These are phyloP conservation scores for Eristalis arbustorum DNA, from an alignment of 2,888 invertebrate genomes.

Conservation along the genomic window DNA sequence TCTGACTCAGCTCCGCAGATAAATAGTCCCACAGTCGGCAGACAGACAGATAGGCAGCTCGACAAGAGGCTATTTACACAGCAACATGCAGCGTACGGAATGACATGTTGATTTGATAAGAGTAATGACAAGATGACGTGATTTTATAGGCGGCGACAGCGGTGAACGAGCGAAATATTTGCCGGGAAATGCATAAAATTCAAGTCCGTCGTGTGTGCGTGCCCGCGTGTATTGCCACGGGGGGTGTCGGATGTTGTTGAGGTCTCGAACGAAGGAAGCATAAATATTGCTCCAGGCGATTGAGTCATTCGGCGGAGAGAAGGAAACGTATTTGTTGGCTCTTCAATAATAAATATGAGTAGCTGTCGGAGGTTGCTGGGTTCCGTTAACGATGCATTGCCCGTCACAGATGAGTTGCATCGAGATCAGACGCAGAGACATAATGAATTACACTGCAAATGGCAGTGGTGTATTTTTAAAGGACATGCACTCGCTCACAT, in stretches of 20 bases:
- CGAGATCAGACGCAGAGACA: too few relatives aligned
- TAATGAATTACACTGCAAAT: too few relatives aligned
- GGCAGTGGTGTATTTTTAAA: too few relatives aligned
- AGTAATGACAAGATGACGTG: slow-evolving; percentile 64
- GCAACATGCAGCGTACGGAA: slow-evolving; percentile 37
- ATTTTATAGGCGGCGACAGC: slow-evolving; percentile 63
- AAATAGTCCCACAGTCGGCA: slow-evolving; percentile 48
- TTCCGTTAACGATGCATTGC: too few relatives aligned
- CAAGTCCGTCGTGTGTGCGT: slow-evolving; percentile 27
- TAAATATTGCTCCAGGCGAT: slow-evolving; percentile 24
- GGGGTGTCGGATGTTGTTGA: not conserved
- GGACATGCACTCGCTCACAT: too few relatives aligned
- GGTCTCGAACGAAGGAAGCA: slow-evolving; percentile 20
- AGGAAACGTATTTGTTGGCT: not conserved
- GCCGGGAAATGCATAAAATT: slow-evolving; percentile 57
- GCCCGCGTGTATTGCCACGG: not conserved
- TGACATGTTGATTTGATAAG: slow-evolving; percentile 69
- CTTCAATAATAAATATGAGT: not conserved
- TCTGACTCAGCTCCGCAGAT: slow-evolving; percentile 57
- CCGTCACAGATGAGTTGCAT: not conserved
- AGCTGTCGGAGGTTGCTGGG: not conserved
- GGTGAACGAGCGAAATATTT: slow-evolving; percentile 58
- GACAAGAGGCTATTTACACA: slow-evolving; percentile 56
- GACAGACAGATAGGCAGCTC: slow-evolving; percentile 58
- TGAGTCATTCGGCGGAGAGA: slow-evolving; percentile 46